These are phyloP conservation scores for Phaethon lepturus DNA, from an alignment of 2,113 vertebrate species.

Conservation along the genomic window DNA sequence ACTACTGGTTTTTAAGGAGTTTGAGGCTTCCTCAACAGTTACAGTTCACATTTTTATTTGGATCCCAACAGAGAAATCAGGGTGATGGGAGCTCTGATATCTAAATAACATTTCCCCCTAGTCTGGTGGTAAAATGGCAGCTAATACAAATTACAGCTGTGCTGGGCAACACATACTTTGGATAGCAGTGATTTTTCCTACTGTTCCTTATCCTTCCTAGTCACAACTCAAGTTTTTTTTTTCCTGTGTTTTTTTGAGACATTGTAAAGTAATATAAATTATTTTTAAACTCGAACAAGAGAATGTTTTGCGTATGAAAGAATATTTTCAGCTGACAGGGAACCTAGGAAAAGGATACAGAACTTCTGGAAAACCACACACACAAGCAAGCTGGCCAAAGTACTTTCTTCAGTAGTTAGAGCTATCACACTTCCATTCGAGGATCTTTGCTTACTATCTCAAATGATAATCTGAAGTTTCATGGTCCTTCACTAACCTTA, in stretches of 20 bases:
- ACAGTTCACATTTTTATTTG: not conserved
- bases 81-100: not conserved
- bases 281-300: not conserved
- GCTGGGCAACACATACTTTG: not conserved
- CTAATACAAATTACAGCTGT: not conserved
- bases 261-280: not conserved
- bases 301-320: not conserved
- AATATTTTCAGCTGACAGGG: not conserved
- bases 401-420: not conserved
- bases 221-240: not conserved
- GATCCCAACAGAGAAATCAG: not conserved
- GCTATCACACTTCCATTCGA: not conserved
- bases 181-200: not conserved
- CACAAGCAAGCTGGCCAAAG: not conserved
- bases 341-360: not conserved
- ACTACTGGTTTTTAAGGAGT: not conserved
- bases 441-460: not conserved
- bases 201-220: not conserved
- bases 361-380: not conserved
- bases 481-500: not conserved
- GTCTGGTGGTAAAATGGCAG: not conserved
- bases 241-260: not conserved
- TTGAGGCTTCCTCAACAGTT: not conserved
- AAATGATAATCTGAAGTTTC: not conserved
- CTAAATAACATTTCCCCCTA: not conserved